Conservation (phyloP, 2,888 invertebrate species). For the Endotricha flammealis region DNA sequence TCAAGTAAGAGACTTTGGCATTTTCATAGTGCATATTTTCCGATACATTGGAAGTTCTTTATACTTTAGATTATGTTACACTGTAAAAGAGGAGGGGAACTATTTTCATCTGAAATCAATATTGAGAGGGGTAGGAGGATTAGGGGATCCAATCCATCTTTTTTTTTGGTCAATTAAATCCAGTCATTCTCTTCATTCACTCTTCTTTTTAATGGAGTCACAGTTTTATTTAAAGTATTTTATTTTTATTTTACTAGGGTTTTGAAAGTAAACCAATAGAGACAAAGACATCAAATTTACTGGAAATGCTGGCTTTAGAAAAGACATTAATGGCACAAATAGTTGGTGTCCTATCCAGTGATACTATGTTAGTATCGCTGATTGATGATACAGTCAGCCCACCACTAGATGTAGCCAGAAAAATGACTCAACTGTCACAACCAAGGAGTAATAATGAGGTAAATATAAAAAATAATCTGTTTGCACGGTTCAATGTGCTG, state of each 20-base stretch:
- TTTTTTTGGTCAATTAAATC: too few species aligned
- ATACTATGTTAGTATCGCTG: constrained; percentile 80
- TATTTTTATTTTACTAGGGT: constrained; percentile 37
- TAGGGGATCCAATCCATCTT: too few species aligned
- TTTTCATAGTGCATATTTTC: too few species aligned
- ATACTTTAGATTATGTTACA: too few species aligned
- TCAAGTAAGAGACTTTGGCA: too few species aligned
- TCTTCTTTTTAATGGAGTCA: too few species aligned
- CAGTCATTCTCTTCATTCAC: neutral
- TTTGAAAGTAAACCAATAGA: constrained; percentile 77
- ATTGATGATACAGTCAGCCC: constrained; percentile 74
- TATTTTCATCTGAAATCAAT: too few species aligned
- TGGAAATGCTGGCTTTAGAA: constrained; percentile 84
- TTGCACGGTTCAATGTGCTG: neutral
- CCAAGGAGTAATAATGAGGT: constrained; percentile 62
- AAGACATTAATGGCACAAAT: constrained; percentile 79
- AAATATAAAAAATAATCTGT: constrained; percentile 8
- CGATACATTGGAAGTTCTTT: too few species aligned
- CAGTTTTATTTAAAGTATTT: neutral
- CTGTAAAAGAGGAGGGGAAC: too few species aligned
- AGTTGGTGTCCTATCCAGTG: constrained; percentile 68
- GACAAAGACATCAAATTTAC: constrained; percentile 75
- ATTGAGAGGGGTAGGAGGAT: too few species aligned
- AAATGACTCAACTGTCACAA: constrained; percentile 63
- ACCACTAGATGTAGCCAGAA: constrained; percentile 76